Percentiles rank a stretch among this genome's conserved stretches.
phyloP scores from a whole-genome alignment of 2,113 vertebrate species.

The Mobula birostris region DNA sequence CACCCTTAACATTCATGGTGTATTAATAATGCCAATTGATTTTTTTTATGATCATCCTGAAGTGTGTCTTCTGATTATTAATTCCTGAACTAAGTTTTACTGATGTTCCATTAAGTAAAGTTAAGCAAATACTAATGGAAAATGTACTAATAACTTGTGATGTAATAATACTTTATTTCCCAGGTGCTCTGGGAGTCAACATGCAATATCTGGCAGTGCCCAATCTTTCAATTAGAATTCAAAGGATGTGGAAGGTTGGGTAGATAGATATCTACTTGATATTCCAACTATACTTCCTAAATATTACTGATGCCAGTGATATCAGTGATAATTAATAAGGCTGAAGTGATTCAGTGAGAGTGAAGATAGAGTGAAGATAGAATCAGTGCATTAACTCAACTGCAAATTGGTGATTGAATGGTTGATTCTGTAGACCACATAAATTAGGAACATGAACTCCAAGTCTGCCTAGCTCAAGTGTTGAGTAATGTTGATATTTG shows the following conservation, averaged over 20 bases:
- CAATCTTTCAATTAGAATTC: not conserved
- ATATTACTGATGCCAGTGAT: not conserved
- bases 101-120: too few species aligned
- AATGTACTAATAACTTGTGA: not conserved
- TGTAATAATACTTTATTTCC: not conserved
- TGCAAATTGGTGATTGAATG: not conserved
- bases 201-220: not conserved
- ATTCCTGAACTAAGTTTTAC: too few species aligned
- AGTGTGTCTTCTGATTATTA: too few species aligned
- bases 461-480: too few species aligned
- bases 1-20: too few species aligned
- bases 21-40: too few species aligned
- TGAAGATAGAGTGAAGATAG: not conserved
- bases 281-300: not conserved
- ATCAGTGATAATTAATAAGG: not conserved
- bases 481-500: not conserved
- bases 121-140: not conserved
- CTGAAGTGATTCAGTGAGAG: not conserved
- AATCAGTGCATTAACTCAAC: not conserved
- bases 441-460: not conserved
- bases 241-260: not conserved
- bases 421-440: not conserved
- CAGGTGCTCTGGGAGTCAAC: not conserved
- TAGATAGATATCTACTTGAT: not conserved
- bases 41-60: too few species aligned